A percentile compares a stretch with the other conserved stretches of the same genome.
Conservation (phyloP, 2,113 vertebrate genomes). For the Nibea coibor region DNA sequence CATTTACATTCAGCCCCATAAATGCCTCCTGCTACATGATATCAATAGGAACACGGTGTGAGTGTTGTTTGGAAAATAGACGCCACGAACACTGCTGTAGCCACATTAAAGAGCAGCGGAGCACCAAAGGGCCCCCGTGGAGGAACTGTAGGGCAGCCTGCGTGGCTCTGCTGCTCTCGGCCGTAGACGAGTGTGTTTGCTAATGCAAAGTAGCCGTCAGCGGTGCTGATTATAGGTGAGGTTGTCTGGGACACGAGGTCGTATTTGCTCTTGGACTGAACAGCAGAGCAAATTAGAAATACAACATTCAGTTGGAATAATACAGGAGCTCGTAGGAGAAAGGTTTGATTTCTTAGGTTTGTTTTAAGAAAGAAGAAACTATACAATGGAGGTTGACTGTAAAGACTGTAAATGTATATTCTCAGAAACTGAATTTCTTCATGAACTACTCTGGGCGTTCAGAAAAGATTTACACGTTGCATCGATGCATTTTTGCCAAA, state of each 20-base stretch:
- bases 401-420: background rate
- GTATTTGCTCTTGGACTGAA: slow-evolving; percentile 39
- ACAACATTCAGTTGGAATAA: slow-evolving; percentile 26
- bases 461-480: slow-evolving; percentile 17
- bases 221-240: slow-evolving; percentile 26
- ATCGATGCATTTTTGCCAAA: slow-evolving; percentile 10
- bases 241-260: slow-evolving; percentile 20
- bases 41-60: slow-evolving; percentile 69
- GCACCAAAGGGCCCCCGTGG: slow-evolving; percentile 65
- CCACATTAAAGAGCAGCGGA: slow-evolving; percentile 70
- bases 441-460: background rate
- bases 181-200: slow-evolving; percentile 27
- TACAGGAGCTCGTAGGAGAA: background rate
- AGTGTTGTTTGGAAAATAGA: slow-evolving; percentile 67
- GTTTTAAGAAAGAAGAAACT: slow-evolving; percentile 10
- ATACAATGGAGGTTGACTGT: background rate
- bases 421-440: background rate
- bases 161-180: slow-evolving; percentile 49
- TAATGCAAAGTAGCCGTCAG: slow-evolving; percentile 54
- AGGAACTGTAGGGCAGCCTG: slow-evolving; percentile 62
- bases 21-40: slow-evolving; percentile 68
- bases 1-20: slow-evolving; percentile 67
- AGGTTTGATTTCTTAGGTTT: background rate
- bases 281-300: slow-evolving; percentile 34
- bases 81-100: slow-evolving; percentile 49